These are phyloP conservation scores for Raja brachyura DNA, from an alignment of 2,113 vertebrate species.

Conservation along the genomic window DNA sequence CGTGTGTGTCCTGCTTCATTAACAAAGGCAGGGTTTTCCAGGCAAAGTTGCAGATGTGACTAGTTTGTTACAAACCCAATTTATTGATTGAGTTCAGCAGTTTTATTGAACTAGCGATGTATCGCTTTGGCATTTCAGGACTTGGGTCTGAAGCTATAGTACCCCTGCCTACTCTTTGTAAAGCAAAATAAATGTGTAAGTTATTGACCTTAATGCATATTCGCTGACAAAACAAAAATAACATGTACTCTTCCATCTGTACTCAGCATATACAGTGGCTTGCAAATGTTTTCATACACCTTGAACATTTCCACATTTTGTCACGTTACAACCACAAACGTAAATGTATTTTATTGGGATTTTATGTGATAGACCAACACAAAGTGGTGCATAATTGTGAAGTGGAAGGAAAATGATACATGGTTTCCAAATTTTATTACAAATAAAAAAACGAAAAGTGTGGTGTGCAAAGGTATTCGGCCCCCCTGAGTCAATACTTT, in stretches of 20 bases:
- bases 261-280: too few species aligned
- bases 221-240: background rate
- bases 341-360: too few species aligned
- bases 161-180: constrained; percentile 41
- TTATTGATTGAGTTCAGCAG: background rate
- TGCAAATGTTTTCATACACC: too few species aligned
- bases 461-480: too few species aligned
- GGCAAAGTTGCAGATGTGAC: background rate
- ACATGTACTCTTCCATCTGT: background rate
- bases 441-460: too few species aligned
- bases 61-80: background rate
- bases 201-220: background rate
- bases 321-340: too few species aligned
- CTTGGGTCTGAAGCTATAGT: constrained; percentile 37
- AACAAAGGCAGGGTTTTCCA: background rate
- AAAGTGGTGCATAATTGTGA: too few species aligned
- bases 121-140: background rate
- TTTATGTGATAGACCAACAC: too few species aligned
- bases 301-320: too few species aligned
- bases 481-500: too few species aligned
- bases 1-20: background rate
- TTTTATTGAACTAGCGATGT: background rate
- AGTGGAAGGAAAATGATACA: too few species aligned
- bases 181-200: constrained; percentile 44
- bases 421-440: too few species aligned